phyloP scores from a whole-genome alignment of 2,888 invertebrate genomes.

The Folsomia manolachei region DNA sequence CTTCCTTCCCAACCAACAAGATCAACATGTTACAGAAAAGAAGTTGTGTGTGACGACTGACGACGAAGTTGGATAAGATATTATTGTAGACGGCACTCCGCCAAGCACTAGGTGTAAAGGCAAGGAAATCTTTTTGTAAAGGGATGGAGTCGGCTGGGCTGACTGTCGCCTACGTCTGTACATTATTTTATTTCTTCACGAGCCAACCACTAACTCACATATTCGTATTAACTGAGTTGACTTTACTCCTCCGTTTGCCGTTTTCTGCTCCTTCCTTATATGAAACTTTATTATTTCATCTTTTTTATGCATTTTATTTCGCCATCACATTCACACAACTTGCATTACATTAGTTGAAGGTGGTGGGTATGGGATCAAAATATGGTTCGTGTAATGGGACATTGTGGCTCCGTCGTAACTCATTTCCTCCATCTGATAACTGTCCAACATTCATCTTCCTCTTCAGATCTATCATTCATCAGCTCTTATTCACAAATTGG shows the following conservation, averaged over 20 bases:
- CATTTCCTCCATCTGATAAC: neutral
- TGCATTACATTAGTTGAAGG: neutral
- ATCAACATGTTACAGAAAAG: too few relatives aligned
- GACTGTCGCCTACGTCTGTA: slow-evolving; percentile 17
- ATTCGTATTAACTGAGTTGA: neutral
- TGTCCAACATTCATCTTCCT: neutral
- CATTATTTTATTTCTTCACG: slow-evolving; percentile 13
- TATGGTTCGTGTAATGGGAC: neutral
- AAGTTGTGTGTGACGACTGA: too few relatives aligned
- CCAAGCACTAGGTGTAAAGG: neutral
- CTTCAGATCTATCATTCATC: too few relatives aligned
- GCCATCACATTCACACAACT: neutral
- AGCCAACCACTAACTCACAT: neutral
- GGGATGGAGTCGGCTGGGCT: slow-evolving; percentile 18
- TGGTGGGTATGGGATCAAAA: neutral
- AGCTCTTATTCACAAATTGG: too few relatives aligned
- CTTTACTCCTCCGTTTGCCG: neutral
- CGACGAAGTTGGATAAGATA: slow-evolving; percentile 3
- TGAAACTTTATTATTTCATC: slow-evolving; percentile 17
- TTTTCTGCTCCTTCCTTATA: slow-evolving; percentile 15
- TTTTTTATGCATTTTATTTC: slow-evolving; percentile 17
- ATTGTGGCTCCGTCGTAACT: slow-evolving; percentile 16
- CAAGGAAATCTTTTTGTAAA: neutral
- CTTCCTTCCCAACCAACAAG: neutral
- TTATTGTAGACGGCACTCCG: neutral